Percentiles rank a stretch among this genome's conserved stretches.
Conservation (phyloP, 2,113 vertebrate genomes). For the Ptilonorhynchus violaceus region DNA sequence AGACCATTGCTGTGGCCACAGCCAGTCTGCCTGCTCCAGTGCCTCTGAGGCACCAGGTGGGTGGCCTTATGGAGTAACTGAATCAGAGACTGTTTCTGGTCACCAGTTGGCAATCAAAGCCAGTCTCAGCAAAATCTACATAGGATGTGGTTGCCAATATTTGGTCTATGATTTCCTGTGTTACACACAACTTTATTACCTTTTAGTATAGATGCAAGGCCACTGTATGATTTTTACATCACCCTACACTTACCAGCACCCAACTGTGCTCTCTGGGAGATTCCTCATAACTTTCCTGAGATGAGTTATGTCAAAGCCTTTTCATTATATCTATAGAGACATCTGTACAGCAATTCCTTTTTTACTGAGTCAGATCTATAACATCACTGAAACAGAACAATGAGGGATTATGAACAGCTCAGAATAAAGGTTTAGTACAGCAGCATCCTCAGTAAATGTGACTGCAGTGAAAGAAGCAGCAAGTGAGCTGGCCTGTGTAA, state of each 20-base stretch:
- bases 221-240: not conserved
- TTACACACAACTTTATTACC: not conserved
- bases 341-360: not conserved
- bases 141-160: not conserved
- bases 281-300: not conserved
- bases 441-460: not conserved
- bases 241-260: not conserved
- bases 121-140: not conserved
- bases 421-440: not conserved
- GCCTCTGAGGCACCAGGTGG: not conserved
- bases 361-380: not conserved
- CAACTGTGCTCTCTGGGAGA: not conserved
- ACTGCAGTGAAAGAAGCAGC: not conserved
- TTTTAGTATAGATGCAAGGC: not conserved
- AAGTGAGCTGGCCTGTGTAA: not conserved
- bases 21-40: not conserved
- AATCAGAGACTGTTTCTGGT: not conserved
- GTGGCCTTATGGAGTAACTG: not conserved
- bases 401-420: not conserved
- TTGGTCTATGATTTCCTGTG: not conserved
- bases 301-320: not conserved
- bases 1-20: not conserved
- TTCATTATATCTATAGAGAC: not conserved
- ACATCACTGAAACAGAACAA: not conserved
- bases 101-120: not conserved